Base-by-base conservation (phyloP, 2,113 vertebrate species). In the Lipotes vexillifer region DNA sequence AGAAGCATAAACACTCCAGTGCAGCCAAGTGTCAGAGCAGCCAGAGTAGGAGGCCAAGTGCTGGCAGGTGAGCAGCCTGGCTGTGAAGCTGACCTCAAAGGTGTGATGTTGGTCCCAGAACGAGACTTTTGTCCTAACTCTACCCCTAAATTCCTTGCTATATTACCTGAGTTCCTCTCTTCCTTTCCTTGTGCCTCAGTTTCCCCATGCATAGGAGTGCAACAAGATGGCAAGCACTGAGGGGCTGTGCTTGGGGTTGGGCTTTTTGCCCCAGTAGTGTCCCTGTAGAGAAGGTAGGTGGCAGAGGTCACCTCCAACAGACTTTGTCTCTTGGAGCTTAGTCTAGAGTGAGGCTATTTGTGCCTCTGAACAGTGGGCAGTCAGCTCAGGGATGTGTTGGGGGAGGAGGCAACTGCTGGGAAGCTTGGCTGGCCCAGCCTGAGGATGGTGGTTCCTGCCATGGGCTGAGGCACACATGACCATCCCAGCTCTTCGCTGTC, bases 31-130 rank as follows among this genome's bases (percentile, higher is more conserved):
- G 11, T 49, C 41, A 49, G 49, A 12, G 2, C 84, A 77, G 57
- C 77, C 8, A 15, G 15, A 7, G 0, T 25, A 9, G 61, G 20
- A 44, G 38, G 46, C 31, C 36, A 72, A 13, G 0, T 0, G 1
- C 29, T 8, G 31, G 36, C 46, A 86, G 38, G 29, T 11, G 29
- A 71, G 65, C 80, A 41, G 46, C 38, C 41, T 33, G 11, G 4
- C 61, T 7, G n/a, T 46, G 71, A 74, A 82, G 18, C 15, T 38
- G 36, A n/a, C 12, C 49, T 82, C 55, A 27, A 57, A 55, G 25
- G 23, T 13, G n/a, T 17, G 14, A 31, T 14, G 1, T 27, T 65
- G 63, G 38, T 49, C 6, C 6, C 25, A 49, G 78, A 80, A 31
- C 13, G 29, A 59, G 23, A 38, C n/a, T 21, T 14, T 71, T 46